These are phyloP conservation scores for Formicarius rufipectus DNA, from an alignment of 2,113 vertebrate species.

Conservation along the genomic window DNA sequence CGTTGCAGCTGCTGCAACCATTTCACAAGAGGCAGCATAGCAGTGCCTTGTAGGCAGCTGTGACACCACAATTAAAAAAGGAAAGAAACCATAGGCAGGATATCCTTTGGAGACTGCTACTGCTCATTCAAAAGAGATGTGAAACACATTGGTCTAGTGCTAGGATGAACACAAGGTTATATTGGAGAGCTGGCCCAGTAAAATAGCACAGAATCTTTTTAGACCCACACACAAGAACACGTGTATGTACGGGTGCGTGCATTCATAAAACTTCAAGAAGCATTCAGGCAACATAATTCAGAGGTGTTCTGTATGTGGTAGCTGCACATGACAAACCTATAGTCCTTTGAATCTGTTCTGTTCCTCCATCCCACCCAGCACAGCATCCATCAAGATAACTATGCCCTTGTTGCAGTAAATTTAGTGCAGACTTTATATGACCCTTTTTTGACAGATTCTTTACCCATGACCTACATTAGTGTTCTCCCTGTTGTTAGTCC, in stretches of 20 bases:
- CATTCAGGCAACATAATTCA: background rate
- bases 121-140: background rate
- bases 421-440: background rate
- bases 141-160: background rate
- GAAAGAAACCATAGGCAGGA: background rate
- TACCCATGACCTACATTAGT: background rate
- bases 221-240: background rate
- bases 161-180: background rate
- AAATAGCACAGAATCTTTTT: background rate
- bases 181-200: background rate
- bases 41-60: background rate
- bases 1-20: background rate
- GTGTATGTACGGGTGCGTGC: fast-evolving
- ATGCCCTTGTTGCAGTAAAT: background rate
- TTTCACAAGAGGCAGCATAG: background rate
- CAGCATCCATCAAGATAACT: background rate
- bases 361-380: background rate
- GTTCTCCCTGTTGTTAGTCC: background rate
- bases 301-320: background rate
- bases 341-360: background rate
- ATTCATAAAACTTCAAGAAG: background rate
- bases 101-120: background rate
- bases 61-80: background rate
- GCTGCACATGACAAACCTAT: background rate
- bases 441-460: background rate